Evolutionary conservation across 2,113 vertebrate genomes (phyloP), one percentile per base, ranked within the genome.

Genomic region (Bambusicola thoracicus): DNA sequence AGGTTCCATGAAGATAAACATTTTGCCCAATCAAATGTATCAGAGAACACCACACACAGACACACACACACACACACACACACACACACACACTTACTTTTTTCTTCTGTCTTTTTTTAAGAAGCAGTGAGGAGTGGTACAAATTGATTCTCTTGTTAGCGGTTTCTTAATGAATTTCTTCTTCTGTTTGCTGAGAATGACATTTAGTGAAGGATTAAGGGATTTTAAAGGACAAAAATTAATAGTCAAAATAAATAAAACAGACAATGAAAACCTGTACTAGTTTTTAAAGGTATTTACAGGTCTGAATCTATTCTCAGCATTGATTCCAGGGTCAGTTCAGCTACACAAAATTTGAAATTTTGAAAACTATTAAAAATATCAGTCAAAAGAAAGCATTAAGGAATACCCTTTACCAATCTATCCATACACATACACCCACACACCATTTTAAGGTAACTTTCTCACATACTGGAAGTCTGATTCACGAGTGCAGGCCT

Each of bases 141-240:
- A 98, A 93, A 99, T 99, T 43, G 98, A 98, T 91, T 97, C 98
- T 93, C 99, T 99, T 84, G 97, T 97, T 72, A 99, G 85, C 25
- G 99, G 99, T 70, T 98, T 99, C 97, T 98, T 99, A 95, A 98
- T 98, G 56, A 99, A 97, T 86, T 97, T 98, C 87, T 98, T 98
- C 96, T 98, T 99, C 82, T 98, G 97, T 97, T 99, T 99, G 96
- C 99, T 99, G 80, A 92, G 96, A 90, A 87, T 11, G 3, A 97
- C 6, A 96, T 89, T 87, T 12, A 91, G 55, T 44, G 21, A 93
- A 84, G 65, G 56, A 65, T 84, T 67, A 88, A 81, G 83, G 84
- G 67, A 88, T 8, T 59, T 80, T n/a, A 55, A 78, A 44, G 10
- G 13, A 29, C 24, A 78, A 87, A 90, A 68, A 49, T 29, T 67